Evolutionary conservation across 2,888 invertebrate genomes (phyloP).

Genomic region (Hirtodrosophila trivittata): DNA sequence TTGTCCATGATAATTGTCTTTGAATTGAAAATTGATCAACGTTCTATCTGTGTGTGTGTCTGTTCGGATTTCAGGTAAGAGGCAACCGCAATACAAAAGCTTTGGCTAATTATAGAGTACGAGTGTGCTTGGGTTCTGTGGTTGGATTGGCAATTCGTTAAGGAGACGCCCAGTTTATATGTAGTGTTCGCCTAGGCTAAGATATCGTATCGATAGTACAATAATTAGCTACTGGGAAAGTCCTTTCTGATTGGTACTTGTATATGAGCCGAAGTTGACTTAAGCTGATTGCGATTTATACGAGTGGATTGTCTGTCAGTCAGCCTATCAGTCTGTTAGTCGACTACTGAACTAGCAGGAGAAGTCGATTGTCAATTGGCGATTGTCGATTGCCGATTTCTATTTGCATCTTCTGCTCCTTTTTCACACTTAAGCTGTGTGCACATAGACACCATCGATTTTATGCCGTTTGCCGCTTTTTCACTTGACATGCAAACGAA

Average conservation of each 20-base stretch:
- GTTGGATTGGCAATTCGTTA: too few relatives aligned
- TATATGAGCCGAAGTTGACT: slow-evolving; percentile 41
- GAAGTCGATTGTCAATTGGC: neutral
- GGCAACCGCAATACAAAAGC: slow-evolving; percentile 1
- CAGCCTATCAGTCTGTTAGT: slow-evolving; percentile 1
- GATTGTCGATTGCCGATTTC: slow-evolving; percentile 19
- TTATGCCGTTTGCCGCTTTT: slow-evolving; percentile 40
- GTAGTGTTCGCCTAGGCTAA: too few relatives aligned
- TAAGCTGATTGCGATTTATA: slow-evolving; percentile 63
- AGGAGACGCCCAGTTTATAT: too few relatives aligned
- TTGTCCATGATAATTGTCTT: slow-evolving; percentile 28
- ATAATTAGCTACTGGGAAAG: slow-evolving; percentile 46
- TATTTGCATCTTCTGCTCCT: slow-evolving; percentile 32
- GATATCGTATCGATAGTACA: too few relatives aligned
- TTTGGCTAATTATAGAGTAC: slow-evolving; percentile 24
- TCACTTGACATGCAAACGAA: slow-evolving; percentile 41
- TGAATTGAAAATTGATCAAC: slow-evolving; percentile 24
- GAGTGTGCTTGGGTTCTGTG: too few relatives aligned
- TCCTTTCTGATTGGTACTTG: slow-evolving; percentile 6
- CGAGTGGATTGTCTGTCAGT: slow-evolving; percentile 9
- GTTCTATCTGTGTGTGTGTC: slow-evolving; percentile 11
- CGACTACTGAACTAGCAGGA: neutral
- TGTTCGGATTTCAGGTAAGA: slow-evolving; percentile 2
- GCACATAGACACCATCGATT: slow-evolving; percentile 57
- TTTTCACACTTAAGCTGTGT: slow-evolving; percentile 31